Conservation (phyloP, 2,797 vertebrate species). For the Helarctos malayanus region DNA sequence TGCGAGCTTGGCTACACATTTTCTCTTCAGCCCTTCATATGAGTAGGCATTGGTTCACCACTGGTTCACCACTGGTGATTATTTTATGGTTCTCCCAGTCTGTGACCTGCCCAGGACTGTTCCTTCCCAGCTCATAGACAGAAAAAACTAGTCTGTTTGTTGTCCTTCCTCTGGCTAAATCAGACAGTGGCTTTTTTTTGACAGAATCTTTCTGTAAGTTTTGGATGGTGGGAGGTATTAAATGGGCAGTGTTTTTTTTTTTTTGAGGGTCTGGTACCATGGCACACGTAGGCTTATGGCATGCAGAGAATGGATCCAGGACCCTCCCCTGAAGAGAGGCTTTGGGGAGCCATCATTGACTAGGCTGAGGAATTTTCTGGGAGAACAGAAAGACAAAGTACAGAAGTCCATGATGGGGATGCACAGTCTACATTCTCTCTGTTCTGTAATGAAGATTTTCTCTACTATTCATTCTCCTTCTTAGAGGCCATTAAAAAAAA, state of each 20-base stretch:
- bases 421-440: neutral
- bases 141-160: conserved; percentile 8
- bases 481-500: neutral
- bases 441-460: neutral
- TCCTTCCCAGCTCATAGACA: neutral
- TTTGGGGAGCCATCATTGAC: neutral
- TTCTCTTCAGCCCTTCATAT: neutral
- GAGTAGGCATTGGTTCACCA: neutral
- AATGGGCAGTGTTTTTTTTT: neutral
- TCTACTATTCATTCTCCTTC: neutral
- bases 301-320: neutral
- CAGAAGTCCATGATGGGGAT: neutral
- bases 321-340: neutral
- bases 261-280: neutral
- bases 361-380: neutral
- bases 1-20: neutral
- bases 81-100: neutral
- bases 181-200: neutral
- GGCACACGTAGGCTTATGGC: neutral
- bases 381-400: neutral
- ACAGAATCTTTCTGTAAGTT: neutral
- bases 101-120: neutral
- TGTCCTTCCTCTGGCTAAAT: neutral
- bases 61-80: neutral
- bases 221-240: neutral